phyloP scores from a whole-genome alignment of 1,140 invertebrate species.

The Drosophila baimaii region DNA sequence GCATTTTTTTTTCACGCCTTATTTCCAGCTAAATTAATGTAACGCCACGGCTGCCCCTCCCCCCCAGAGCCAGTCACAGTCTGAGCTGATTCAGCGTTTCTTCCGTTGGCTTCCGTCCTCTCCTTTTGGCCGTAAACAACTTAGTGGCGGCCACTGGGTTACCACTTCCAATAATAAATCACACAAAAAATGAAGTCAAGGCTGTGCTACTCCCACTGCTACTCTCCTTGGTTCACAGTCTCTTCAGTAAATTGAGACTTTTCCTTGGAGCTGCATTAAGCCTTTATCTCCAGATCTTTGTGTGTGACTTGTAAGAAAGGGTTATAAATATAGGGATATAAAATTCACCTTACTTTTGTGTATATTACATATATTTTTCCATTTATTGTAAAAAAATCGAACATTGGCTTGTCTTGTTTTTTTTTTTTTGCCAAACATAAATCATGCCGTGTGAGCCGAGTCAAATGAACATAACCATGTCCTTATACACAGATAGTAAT shows the following conservation, averaged over 20 bases:
- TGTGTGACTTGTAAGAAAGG: slow-evolving; percentile 10
- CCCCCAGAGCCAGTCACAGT: not conserved
- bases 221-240: not conserved
- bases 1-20: slow-evolving; percentile 60
- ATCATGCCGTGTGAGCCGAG: not conserved
- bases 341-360: not conserved
- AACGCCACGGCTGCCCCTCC: slow-evolving; percentile 11
- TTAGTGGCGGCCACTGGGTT: slow-evolving; percentile 47
- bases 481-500: not conserved
- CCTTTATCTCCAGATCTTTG: slow-evolving; percentile 27
- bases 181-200: slow-evolving; percentile 49
- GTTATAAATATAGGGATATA: slow-evolving; percentile 7
- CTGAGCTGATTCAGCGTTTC: slow-evolving; percentile 45
- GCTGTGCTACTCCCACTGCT: slow-evolving; percentile 5
- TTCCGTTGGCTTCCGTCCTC: slow-evolving; percentile 28
- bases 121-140: slow-evolving; percentile 36
- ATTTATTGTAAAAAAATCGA: slow-evolving; percentile 1
- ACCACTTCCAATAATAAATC: slow-evolving; percentile 52
- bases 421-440: not conserved
- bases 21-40: slow-evolving; percentile 56
- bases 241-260: slow-evolving; percentile 9
- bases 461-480: not conserved
- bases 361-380: not conserved
- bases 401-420: not conserved
- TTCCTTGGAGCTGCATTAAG: not conserved